Base-by-base conservation (phyloP, 64 coral and sea anemone species). In the Exaiptasia diaphana region DNA sequence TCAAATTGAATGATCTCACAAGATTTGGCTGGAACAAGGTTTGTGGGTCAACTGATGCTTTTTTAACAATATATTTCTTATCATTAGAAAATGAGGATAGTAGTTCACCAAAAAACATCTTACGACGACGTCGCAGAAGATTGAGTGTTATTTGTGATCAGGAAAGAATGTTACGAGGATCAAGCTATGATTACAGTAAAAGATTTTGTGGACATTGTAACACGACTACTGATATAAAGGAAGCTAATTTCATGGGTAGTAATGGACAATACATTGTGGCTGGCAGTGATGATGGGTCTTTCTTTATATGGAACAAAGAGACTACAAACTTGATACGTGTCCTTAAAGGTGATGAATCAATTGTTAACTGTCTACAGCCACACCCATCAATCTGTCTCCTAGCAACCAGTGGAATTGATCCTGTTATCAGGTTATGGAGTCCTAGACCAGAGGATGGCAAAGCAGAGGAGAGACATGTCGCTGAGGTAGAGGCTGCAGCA, bases 331-430 rank as follows among this genome's bases (percentile, higher is more conserved):
- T 99, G 39, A 68, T 99, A n/a, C 80, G 90, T 40, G 84, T 99
- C 2, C 67, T 99, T 3, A 99, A 99, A 38, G 95, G 95, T 38
- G 95, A 99, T 38, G 95, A 99, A 17, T 99, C 95, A 5, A 99
- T 99, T 20, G 95, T 99, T 30, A 99, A 99, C 71, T 99, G 95
- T 59, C 63, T 99, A n/a, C 95, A 99, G 41, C 85, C 95, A 64
- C 95, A 99, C 36, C 90, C 95, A 4, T 85, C 79, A 13, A 76
- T 55, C 28, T 99, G 95, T 80, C 73, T 99, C 49, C 44, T 99
- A 67, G 95, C 95, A 68, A 99, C 95, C 28, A 99, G 95, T 82
- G 95, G 95, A 24, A 99, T 99, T 78, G 95, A 99, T 78, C 95
- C 95, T 21, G 95, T 99, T 4, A 78, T 99, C 2, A 75, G 95